Evolutionary conservation across 2,113 vertebrate genomes (phyloP).

Genomic region (Hippocampus mohnikei): DNA sequence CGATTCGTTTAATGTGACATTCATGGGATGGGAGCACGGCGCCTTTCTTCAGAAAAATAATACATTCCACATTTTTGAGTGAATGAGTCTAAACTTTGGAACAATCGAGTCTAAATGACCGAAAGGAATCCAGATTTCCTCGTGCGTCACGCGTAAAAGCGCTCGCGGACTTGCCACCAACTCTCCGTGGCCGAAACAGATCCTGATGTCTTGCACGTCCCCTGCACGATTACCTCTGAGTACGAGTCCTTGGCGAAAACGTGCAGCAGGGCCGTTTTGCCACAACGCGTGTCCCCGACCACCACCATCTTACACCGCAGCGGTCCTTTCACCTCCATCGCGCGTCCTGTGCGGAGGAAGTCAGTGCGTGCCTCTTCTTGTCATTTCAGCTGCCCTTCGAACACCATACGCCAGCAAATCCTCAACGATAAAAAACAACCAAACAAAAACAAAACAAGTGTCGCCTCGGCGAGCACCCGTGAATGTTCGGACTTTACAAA

Average conservation of each 20-base stretch:
- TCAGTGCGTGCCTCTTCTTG: constrained; percentile 45
- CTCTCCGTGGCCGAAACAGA: neutral
- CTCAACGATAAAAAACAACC: neutral
- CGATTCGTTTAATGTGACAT: too few species aligned
- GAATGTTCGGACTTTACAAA: neutral
- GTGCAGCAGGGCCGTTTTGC: constrained; percentile 90
- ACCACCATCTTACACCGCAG: constrained; percentile 90
- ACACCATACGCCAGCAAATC: neutral
- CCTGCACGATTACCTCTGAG: constrained; percentile 76
- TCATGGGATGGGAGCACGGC: too few species aligned
- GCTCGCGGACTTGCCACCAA: constrained; percentile 1
- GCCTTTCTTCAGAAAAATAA: too few species aligned
- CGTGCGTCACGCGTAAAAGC: constrained; percentile 38
- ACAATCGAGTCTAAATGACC: neutral
- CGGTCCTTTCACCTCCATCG: constrained; percentile 81
- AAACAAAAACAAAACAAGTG: neutral
- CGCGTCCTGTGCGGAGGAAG: constrained; percentile 6
- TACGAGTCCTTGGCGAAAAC: constrained; percentile 94
- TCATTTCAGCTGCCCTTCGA: constrained; percentile 49
- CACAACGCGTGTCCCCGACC: constrained; percentile 89
- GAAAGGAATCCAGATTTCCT: neutral
- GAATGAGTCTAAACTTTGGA: too few species aligned
- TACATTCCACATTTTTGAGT: neutral
- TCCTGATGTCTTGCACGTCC: too few species aligned
- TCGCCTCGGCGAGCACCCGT: neutral